These are phyloP conservation scores for Diadumene lineata DNA, from an alignment of 92 coral and sea anemone species.

Conservation along the genomic window DNA sequence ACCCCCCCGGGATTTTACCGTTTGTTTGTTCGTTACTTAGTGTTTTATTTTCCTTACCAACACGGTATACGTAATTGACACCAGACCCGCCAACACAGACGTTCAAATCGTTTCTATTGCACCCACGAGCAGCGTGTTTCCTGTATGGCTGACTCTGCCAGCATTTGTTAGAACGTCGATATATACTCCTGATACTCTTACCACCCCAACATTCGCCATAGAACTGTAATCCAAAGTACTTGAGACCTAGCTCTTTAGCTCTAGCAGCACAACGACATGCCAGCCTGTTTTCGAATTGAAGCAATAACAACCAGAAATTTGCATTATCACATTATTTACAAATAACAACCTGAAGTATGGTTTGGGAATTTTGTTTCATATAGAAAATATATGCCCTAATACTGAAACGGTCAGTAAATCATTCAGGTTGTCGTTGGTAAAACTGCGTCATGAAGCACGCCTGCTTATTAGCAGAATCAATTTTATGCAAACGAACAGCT, in stretches of 20 bases:
- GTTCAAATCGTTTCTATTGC: neutral
- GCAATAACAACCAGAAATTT: neutral
- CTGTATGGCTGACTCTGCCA: neutral
- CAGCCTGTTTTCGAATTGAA: neutral
- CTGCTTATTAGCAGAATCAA: no score
- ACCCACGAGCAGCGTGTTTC: neutral
- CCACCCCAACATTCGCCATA: slow-evolving; percentile 37
- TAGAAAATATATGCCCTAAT: no score
- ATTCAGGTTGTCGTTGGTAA: no score
- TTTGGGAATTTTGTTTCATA: no score
- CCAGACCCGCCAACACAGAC: slow-evolving; percentile 4
- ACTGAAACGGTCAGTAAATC: no score
- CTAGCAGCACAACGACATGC: slow-evolving; percentile 39
- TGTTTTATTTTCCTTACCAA: no score
- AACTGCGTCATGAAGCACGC: no score
- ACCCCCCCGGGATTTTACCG: no score
- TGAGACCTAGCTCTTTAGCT: slow-evolving; percentile 20
- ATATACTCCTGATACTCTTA: neutral
- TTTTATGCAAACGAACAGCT: no score
- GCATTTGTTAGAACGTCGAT: neutral
- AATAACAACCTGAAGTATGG: no score
- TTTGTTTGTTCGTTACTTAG: no score
- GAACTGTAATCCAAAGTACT: slow-evolving; percentile 25
- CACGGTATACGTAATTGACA: slow-evolving; percentile 7
- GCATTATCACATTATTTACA: neutral